These are phyloP conservation scores for Neoniphon sammara DNA, from an alignment of 2,797 vertebrate genomes.

Conservation along the genomic window DNA sequence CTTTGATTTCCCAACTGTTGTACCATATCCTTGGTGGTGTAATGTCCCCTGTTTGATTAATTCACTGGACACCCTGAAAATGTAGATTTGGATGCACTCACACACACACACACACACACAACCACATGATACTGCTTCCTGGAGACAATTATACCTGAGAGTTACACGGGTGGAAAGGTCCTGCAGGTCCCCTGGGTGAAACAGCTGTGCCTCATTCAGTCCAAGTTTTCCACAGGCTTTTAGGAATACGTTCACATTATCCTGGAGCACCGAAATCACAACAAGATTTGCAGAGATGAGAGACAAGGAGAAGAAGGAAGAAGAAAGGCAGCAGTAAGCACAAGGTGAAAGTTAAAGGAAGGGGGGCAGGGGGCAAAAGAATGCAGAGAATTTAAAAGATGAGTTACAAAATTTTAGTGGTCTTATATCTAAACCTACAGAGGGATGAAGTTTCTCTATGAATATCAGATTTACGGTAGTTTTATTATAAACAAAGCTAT, in stretches of 20 bases:
- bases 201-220: constrained; percentile 88
- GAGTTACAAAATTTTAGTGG: too few species aligned
- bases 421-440: too few species aligned
- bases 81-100: not conserved
- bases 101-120: not conserved
- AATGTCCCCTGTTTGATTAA: not conserved
- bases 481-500: constrained; percentile 39
- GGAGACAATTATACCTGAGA: constrained; percentile 87
- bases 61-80: not conserved
- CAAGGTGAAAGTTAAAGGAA: too few species aligned
- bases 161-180: constrained; percentile 94
- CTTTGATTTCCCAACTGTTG: too few species aligned
- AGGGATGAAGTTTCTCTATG: too few species aligned
- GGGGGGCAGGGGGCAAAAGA: too few species aligned
- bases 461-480: not conserved
- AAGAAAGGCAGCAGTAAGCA: not conserved
- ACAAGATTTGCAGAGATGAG: not conserved
- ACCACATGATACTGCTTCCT: not conserved
- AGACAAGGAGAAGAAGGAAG: not conserved
- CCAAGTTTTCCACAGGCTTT: constrained; percentile 90
- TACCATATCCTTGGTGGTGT: too few species aligned
- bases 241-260: constrained; percentile 95
- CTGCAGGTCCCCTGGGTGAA: constrained; percentile 96
- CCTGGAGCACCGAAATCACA: constrained; percentile 77
- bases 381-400: too few species aligned